Conservation (phyloP, 2,113 vertebrate genomes). For the Phasianus colchicus region DNA sequence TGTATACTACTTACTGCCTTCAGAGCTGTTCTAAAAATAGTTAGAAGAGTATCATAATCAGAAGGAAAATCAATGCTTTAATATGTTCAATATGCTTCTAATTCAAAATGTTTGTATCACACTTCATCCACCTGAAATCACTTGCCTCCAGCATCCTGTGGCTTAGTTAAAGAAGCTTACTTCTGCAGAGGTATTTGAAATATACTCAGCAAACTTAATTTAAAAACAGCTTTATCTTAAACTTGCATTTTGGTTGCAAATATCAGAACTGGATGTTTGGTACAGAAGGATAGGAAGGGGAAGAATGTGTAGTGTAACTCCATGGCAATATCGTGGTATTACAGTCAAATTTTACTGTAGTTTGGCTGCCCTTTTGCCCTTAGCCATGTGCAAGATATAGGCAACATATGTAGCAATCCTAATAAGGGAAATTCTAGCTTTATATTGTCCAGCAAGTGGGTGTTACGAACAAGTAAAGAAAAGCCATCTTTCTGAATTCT, state of each 20-base stretch:
- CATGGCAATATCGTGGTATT: not conserved
- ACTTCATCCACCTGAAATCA: constrained; percentile 46
- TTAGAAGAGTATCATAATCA: constrained; percentile 31
- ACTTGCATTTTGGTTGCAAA: not conserved
- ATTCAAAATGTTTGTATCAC: constrained; percentile 52
- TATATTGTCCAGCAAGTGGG: not conserved
- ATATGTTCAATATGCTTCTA: constrained; percentile 30
- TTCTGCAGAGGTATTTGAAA: constrained; percentile 42
- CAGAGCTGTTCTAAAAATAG: constrained; percentile 54
- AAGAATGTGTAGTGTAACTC: not conserved
- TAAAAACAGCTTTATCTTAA: not conserved
- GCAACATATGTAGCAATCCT: not conserved
- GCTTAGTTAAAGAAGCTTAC: constrained; percentile 13
- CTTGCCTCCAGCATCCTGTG: constrained; percentile 45
- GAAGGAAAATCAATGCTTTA: constrained; percentile 26
- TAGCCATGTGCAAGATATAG: not conserved
- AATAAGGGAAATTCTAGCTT: not conserved
- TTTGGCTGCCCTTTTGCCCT: not conserved
- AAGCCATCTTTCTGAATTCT: not conserved
- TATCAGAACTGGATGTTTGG: not conserved
- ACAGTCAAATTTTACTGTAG: not conserved
- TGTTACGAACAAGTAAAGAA: not conserved
- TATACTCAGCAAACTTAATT: constrained; percentile 10
- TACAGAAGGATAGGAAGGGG: not conserved
- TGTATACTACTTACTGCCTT: constrained; percentile 55